A percentile compares a stretch with the other conserved stretches of the same genome.
Evolutionary conservation across 2,113 vertebrate genomes (phyloP).

Genomic region (Ochotona princeps): DNA sequence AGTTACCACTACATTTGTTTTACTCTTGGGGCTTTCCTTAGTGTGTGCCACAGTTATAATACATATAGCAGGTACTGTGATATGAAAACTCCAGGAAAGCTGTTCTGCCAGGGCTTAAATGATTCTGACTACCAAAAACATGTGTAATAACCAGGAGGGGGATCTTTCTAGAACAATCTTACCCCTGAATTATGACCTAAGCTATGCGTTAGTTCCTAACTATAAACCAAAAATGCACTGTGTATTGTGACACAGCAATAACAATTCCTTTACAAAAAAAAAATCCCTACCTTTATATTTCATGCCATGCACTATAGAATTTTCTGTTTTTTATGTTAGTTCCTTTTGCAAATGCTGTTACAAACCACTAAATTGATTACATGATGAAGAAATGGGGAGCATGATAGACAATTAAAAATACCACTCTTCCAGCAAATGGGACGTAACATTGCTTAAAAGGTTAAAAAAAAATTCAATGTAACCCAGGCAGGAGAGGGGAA

Average conservation of each 20-base stretch:
- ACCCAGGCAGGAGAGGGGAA: not conserved
- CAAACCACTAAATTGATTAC: not conserved
- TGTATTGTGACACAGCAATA: not conserved
- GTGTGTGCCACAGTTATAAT: not conserved
- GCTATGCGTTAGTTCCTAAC: not conserved
- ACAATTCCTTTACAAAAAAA: slow-evolving; percentile 6
- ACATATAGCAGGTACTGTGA: not conserved
- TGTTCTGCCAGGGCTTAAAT: not conserved
- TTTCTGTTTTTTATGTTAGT: not conserved
- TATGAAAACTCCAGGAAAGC: not conserved
- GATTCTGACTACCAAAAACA: not conserved
- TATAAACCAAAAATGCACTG: not conserved
- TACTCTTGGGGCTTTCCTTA: not conserved
- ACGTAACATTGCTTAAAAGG: not conserved
- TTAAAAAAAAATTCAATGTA: not conserved
- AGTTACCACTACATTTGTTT: not conserved
- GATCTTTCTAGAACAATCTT: not conserved
- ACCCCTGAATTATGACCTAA: not conserved
- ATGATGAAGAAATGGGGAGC: not conserved
- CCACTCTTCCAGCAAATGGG: not conserved
- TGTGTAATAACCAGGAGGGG: not conserved
- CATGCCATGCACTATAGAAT: not conserved
- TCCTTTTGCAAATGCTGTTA: not conserved
- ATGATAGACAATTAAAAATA: not conserved
- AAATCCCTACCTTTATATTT: not conserved